Evolutionary conservation across 2,888 invertebrate genomes (phyloP).

Genomic region (Aleiodes alternator): DNA sequence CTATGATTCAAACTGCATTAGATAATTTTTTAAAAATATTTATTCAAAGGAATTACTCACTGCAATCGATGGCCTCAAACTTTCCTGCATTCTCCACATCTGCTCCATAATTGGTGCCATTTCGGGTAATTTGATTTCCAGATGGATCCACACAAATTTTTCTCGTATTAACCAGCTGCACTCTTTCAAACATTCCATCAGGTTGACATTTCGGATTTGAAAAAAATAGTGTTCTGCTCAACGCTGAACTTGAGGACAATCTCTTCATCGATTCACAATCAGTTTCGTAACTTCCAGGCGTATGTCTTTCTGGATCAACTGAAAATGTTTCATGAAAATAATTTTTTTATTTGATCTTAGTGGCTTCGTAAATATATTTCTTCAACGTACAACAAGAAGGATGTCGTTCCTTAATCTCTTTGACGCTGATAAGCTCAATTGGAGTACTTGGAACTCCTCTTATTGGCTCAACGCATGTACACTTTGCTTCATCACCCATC

Average conservation of each 20-base stretch:
- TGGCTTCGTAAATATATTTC: no score
- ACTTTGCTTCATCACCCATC: conserved; percentile 72
- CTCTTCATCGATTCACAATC: conserved; percentile 72
- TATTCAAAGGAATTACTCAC: conserved; percentile 75
- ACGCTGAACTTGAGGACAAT: conserved; percentile 54
- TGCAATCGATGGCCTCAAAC: conserved; percentile 79
- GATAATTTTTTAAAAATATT: no score
- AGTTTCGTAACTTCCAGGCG: conserved; percentile 70
- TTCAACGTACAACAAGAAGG: conserved; percentile 73
- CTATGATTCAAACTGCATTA: no score
- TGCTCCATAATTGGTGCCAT: conserved; percentile 76
- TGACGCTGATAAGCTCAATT: conserved; percentile 64
- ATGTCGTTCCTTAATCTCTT: conserved; percentile 64
- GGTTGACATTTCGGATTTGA: conserved; percentile 75
- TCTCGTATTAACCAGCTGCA: conserved; percentile 75
- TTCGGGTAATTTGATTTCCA: conserved; percentile 77
- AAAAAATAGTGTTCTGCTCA: conserved; percentile 37
- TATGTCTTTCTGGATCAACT: conserved; percentile 73
- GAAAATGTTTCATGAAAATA: conserved; percentile 33
- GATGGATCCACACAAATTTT: conserved; percentile 79
- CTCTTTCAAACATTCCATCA: conserved; percentile 76
- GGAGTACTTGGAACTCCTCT: conserved; percentile 76
- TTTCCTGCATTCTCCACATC: conserved; percentile 69
- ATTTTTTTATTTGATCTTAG: no score
- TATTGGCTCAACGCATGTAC: conserved; percentile 80